Conservation (phyloP, 2,888 invertebrate species). For the Ptychoptera contaminata region DNA sequence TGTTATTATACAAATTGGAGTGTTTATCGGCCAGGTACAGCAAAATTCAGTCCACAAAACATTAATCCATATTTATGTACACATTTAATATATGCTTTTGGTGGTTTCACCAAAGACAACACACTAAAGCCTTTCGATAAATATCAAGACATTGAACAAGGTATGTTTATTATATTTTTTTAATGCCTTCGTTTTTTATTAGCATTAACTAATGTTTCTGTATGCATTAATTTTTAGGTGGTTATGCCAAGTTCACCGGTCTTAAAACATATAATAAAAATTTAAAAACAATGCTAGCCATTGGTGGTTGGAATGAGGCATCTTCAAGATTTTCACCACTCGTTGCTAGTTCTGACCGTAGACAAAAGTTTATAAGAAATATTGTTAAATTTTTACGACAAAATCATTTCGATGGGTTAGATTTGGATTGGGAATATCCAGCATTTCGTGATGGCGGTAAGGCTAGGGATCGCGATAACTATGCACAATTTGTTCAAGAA, state of each 20-base stretch:
- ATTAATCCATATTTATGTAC: slow-evolving; percentile 91
- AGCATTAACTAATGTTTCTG: neutral
- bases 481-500: slow-evolving; percentile 76
- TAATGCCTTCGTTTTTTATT: no score
- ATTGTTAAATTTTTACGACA: slow-evolving; percentile 73
- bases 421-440: slow-evolving; percentile 69
- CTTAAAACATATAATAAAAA: slow-evolving; percentile 86
- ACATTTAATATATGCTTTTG: slow-evolving; percentile 85
- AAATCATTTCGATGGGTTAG: slow-evolving; percentile 85
- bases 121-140: slow-evolving; percentile 85
- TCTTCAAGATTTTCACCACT: slow-evolving; percentile 75
- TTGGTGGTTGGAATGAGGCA: slow-evolving; percentile 90
- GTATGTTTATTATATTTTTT: slow-evolving; percentile 31
- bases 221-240: slow-evolving; percentile 41
- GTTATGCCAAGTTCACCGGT: slow-evolving; percentile 86
- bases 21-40: slow-evolving; percentile 77
- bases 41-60: slow-evolving; percentile 83
- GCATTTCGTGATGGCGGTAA: slow-evolving; percentile 45
- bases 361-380: slow-evolving; percentile 71
- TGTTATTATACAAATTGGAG: slow-evolving; percentile 94
- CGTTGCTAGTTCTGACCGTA: slow-evolving; percentile 59
- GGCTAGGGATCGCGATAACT: slow-evolving; percentile 71
- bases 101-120: slow-evolving; percentile 82
- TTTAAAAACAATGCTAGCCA: slow-evolving; percentile 76
- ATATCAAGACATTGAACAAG: slow-evolving; percentile 91